These are phyloP conservation scores for Myocastor coypus DNA, from an alignment of 2,113 vertebrate species.

Conservation along the genomic window DNA sequence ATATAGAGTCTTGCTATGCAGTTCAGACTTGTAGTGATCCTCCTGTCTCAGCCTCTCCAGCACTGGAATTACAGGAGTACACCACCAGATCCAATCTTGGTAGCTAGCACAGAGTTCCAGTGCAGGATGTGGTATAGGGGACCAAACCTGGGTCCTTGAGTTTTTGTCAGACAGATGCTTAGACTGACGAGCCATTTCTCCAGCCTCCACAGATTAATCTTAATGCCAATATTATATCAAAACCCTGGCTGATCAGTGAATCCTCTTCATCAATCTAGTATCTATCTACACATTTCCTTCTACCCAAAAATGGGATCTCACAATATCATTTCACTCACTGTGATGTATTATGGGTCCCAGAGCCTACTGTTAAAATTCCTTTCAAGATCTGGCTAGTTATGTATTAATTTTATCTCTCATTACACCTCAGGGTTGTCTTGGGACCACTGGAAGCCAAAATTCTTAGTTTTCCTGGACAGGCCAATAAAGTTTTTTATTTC, in stretches of 20 bases:
- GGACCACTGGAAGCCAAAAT: background rate
- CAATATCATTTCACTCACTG: background rate
- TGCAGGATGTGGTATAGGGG: too few relatives aligned
- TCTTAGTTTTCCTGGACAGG: background rate
- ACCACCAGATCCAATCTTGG: too few relatives aligned
- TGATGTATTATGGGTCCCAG: background rate
- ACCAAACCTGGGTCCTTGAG: too few relatives aligned
- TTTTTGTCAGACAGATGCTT: too few relatives aligned
- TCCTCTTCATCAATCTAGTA: background rate
- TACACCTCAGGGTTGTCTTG: background rate
- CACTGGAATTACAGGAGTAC: too few relatives aligned
- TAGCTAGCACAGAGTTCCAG: too few relatives aligned
- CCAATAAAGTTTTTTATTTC: background rate
- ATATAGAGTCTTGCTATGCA: too few relatives aligned
- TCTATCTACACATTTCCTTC: background rate
- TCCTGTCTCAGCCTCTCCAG: too few relatives aligned
- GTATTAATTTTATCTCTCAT: background rate
- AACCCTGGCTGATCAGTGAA: background rate
- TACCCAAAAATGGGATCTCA: background rate
- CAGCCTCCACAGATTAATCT: conserved; percentile 3
- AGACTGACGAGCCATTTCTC: too few relatives aligned
- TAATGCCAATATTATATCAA: background rate
- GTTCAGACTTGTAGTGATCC: too few relatives aligned
- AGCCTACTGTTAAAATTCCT: background rate
- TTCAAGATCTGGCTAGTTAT: background rate